These are phyloP conservation scores for Lacerta bilineata DNA, from an alignment of 2,797 vertebrate genomes.

Conservation along the genomic window DNA sequence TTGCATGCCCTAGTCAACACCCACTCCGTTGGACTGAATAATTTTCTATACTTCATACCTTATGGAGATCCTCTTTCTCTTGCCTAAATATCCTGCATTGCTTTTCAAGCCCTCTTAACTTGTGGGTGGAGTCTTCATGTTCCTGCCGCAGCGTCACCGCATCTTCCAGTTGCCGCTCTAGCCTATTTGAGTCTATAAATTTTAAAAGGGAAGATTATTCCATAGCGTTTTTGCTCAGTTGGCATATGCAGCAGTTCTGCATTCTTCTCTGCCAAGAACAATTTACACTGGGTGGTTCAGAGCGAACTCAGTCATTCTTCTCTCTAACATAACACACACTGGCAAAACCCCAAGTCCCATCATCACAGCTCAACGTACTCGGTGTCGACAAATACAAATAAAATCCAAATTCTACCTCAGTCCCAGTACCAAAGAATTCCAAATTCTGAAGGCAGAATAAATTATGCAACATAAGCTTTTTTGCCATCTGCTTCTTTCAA, in stretches of 20 bases:
- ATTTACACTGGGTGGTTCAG: not conserved
- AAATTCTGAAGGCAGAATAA: not conserved
- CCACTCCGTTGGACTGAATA: not conserved
- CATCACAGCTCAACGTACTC: not conserved
- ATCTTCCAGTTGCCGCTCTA: slow-evolving; percentile 93
- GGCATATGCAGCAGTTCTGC: slow-evolving; percentile 6
- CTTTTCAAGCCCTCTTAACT: slow-evolving; percentile 90
- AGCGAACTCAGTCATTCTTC: not conserved
- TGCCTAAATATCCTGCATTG: slow-evolving; percentile 89
- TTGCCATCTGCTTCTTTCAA: not conserved
- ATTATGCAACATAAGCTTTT: not conserved
- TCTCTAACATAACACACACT: not conserved
- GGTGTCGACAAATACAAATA: not conserved
- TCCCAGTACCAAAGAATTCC: not conserved
- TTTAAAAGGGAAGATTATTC: slow-evolving; percentile 7
- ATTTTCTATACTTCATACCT: slow-evolving; percentile 79
- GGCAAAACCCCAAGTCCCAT: not conserved
- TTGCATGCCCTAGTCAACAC: not conserved
- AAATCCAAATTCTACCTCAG: not conserved
- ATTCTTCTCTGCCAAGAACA: not conserved
- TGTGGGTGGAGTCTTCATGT: slow-evolving; percentile 89
- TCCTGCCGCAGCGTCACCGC: slow-evolving; percentile 89
- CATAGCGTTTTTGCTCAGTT: not conserved
- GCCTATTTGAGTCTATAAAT: slow-evolving; percentile 87
- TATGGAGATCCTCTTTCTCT: slow-evolving; percentile 94